A percentile compares a stretch with the other conserved stretches of the same genome.
Evolutionary conservation across 2,888 invertebrate genomes (phyloP).

Genomic region (Agonopterix heracliana): DNA sequence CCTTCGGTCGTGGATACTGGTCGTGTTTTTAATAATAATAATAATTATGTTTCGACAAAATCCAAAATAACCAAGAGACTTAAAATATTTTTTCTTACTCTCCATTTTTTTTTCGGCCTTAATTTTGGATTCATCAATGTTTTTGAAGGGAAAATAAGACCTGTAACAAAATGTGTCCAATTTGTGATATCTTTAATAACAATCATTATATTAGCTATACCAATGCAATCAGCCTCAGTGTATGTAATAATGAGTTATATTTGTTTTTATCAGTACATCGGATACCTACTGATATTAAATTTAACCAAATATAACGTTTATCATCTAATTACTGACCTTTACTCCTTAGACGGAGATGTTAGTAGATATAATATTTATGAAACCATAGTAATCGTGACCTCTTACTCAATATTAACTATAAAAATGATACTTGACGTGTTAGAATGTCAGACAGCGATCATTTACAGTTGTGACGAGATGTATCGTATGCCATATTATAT

Average conservation of each 20-base stretch:
- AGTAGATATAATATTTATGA: too few relatives aligned
- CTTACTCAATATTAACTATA: neutral
- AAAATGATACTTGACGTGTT: neutral
- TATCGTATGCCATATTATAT: neutral
- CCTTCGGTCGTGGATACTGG: too few relatives aligned
- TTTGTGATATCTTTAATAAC: neutral
- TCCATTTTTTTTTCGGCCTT: neutral
- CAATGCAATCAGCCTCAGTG: neutral
- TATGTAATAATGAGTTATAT: too few relatives aligned
- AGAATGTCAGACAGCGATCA: neutral
- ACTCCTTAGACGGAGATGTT: neutral
- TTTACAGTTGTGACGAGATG: neutral
- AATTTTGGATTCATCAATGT: slow-evolving; percentile 1
- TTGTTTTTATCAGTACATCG: neutral
- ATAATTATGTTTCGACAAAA: too few relatives aligned
- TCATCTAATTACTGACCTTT: neutral
- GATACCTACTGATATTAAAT: neutral
- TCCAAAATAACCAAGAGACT: too few relatives aligned
- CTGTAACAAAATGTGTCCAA: neutral
- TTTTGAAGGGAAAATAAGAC: neutral
- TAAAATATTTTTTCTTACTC: too few relatives aligned
- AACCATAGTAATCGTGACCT: neutral
- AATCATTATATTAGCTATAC: neutral
- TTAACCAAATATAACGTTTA: neutral
- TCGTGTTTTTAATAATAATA: too few relatives aligned